Conservation (phyloP, 1,140 invertebrate species). For the Nylanderia fulva region DNA sequence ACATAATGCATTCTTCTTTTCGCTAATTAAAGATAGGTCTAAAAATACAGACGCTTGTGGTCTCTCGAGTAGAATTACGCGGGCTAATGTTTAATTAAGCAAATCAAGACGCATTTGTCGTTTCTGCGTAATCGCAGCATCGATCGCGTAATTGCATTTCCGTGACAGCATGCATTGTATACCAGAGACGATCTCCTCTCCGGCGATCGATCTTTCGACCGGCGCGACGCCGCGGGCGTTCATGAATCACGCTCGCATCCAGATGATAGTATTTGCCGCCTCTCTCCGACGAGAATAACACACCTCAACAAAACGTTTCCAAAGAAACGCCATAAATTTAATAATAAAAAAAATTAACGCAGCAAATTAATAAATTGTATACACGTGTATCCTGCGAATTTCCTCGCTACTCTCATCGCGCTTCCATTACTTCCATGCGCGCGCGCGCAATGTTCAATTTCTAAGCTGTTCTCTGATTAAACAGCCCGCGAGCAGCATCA, state of each 20-base stretch:
- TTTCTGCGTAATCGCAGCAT: constrained; percentile 4
- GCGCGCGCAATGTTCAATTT: constrained; percentile 44
- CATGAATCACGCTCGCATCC: constrained; percentile 40
- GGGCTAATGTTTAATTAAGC: neutral
- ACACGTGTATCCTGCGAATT: neutral
- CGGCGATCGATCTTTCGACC: constrained; percentile 30
- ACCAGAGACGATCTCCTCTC: constrained; percentile 37
- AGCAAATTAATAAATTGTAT: neutral
- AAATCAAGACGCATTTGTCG: neutral
- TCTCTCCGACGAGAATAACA: neutral
- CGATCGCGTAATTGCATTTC: constrained; percentile 24
- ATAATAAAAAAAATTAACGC: neutral
- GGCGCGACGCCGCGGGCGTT: constrained; percentile 21
- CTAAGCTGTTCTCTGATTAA: constrained; percentile 35
- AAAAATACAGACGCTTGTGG: neutral
- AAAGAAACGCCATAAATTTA: neutral
- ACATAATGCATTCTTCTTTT: no score
- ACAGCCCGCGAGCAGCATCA: constrained; percentile 19
- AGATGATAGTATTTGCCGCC: constrained; percentile 1
- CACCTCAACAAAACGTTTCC: neutral
- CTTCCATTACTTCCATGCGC: neutral
- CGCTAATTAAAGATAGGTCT: no score
- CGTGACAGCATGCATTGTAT: constrained; percentile 16
- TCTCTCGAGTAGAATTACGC: neutral
- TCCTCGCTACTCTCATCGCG: neutral